phyloP scores from a whole-genome alignment of 2,888 invertebrate genomes.

The Philhelius pedissequus region DNA sequence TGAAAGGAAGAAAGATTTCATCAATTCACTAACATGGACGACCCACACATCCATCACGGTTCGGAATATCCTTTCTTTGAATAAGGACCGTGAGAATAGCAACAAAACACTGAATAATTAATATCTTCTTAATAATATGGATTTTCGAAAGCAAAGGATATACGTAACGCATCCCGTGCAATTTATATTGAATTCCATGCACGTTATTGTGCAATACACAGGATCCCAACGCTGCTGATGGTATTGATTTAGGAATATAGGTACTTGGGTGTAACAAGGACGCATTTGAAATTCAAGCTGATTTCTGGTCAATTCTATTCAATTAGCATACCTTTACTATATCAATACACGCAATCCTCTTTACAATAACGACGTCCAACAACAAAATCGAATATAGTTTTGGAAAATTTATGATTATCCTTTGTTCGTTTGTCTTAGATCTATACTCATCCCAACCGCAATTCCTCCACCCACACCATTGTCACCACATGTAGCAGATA shows the following conservation, averaged over 20 bases:
- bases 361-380: conserved; percentile 6
- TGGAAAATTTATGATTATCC: conserved; percentile 54
- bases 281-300: conserved; percentile 17
- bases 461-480: too few relatives aligned
- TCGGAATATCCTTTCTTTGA: background rate
- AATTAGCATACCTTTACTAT: conserved; percentile 42
- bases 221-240: background rate
- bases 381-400: conserved; percentile 1
- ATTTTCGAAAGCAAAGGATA: conserved; percentile 9
- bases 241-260: background rate
- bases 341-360: conserved; percentile 9
- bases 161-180: conserved; percentile 1
- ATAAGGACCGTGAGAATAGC: background rate
- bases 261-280: background rate
- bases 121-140: conserved; percentile 27
- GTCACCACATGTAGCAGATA: too few relatives aligned
- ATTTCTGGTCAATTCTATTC: conserved; percentile 20
- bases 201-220: conserved; percentile 3
- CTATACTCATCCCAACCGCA: too few relatives aligned
- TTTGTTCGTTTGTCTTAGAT: conserved; percentile 22
- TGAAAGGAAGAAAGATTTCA: background rate
- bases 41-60: background rate
- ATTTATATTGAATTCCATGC: conserved; percentile 8
- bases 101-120: conserved; percentile 16
- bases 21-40: background rate